Percentiles rank a stretch among this genome's conserved stretches.
Conservation (phyloP, 2,888 invertebrate genomes). For the Brenthis ino region DNA sequence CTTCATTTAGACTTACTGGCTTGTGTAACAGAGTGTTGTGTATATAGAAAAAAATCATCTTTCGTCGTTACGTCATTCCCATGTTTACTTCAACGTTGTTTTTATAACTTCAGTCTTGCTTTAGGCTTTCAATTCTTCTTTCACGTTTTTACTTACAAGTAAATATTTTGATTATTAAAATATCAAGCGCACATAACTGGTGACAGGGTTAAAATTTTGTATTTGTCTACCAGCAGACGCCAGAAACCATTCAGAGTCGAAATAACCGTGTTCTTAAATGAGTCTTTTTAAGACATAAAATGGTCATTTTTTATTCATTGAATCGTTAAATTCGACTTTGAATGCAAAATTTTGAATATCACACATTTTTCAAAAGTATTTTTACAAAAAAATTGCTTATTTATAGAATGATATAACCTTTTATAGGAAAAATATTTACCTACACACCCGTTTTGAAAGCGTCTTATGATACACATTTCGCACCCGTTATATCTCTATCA, state of each 20-base stretch:
- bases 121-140: slow-evolving; percentile 11
- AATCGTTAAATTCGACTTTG: slow-evolving; percentile 34
- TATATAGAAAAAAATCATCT: slow-evolving; percentile 55
- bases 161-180: slow-evolving; percentile 28
- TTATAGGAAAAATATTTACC: slow-evolving; percentile 44
- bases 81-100: slow-evolving; percentile 39
- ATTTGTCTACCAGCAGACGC: slow-evolving; percentile 69
- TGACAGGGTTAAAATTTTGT: slow-evolving; percentile 76
- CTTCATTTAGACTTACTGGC: slow-evolving; percentile 80
- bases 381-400: slow-evolving; percentile 52
- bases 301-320: neutral
- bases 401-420: slow-evolving; percentile 44
- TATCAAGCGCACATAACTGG: slow-evolving; percentile 77
- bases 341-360: slow-evolving; percentile 49
- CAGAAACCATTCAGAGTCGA: slow-evolving; percentile 39
- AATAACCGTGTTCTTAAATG: neutral
- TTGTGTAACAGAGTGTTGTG: slow-evolving; percentile 72
- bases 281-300: neutral
- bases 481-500: slow-evolving; percentile 33
- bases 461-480: slow-evolving; percentile 33
- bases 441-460: slow-evolving; percentile 37
- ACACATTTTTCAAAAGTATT: slow-evolving; percentile 63
- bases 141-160: slow-evolving; percentile 23
- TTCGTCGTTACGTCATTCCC: slow-evolving; percentile 51
- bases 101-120: slow-evolving; percentile 27